Conservation (phyloP, 2,113 vertebrate species). For the Capricornis sumatraensis region DNA sequence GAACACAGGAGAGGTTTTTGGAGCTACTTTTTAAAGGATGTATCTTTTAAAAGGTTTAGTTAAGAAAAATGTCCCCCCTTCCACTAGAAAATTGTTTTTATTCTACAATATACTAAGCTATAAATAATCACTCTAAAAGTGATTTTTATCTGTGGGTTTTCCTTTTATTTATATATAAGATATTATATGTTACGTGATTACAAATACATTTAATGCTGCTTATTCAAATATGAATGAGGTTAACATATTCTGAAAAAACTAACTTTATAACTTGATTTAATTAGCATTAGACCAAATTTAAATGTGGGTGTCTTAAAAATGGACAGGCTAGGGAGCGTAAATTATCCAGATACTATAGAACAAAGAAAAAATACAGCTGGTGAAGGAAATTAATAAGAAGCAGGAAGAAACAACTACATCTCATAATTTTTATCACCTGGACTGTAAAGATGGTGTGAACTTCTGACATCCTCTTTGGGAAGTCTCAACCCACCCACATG, state of each 20-base stretch:
- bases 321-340: background rate
- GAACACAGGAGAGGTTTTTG: background rate
- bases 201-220: background rate
- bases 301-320: constrained; percentile 37
- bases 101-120: background rate
- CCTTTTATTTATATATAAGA: background rate
- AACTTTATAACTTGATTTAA: constrained; percentile 42
- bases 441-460: background rate
- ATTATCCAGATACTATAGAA: constrained; percentile 11
- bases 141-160: background rate
- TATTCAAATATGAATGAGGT: background rate
- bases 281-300: constrained; percentile 44
- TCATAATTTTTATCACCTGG: background rate
- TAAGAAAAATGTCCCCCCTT: background rate
- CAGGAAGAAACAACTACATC: constrained; percentile 1
- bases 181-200: background rate
- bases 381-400: background rate
- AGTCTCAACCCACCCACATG: background rate
- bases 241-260: constrained; percentile 21
- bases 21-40: background rate
- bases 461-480: background rate
- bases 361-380: background rate
- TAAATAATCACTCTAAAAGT: background rate
- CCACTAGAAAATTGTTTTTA: background rate
- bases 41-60: background rate